phyloP scores from a whole-genome alignment of 2,888 invertebrate genomes.

The Athalia circularis region DNA sequence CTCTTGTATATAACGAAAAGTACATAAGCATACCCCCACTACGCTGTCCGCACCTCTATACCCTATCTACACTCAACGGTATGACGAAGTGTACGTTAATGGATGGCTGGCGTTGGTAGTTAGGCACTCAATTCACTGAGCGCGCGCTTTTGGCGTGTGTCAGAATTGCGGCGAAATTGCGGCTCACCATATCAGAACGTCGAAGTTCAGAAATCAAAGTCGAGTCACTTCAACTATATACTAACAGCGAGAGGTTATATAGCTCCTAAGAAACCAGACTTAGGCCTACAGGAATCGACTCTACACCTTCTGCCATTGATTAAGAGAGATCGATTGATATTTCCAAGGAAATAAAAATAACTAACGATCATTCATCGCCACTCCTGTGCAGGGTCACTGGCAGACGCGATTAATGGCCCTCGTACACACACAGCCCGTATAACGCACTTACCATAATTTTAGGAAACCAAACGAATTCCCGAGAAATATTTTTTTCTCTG shows the following conservation, averaged over 20 bases:
- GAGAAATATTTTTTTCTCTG: neutral
- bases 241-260: too few relatives aligned
- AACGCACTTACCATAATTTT: neutral
- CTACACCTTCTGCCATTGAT: constrained; percentile 30
- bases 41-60: too few relatives aligned
- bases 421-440: neutral
- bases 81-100: constrained; percentile 49
- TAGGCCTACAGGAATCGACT: neutral
- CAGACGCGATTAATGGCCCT: constrained; percentile 4
- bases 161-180: too few relatives aligned
- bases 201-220: neutral
- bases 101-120: constrained; percentile 36
- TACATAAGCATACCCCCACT: too few relatives aligned
- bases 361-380: neutral
- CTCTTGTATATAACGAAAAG: too few relatives aligned
- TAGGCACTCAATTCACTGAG: constrained; percentile 28
- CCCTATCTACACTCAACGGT: too few relatives aligned
- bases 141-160: too few relatives aligned
- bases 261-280: neutral
- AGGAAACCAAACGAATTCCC: neutral
- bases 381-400: neutral
- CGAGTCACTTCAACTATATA: neutral
- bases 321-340: constrained; percentile 47
- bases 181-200: neutral
- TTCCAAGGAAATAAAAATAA: constrained; percentile 4